Base-by-base conservation (phyloP, 2,113 vertebrate genomes). In the Cromileptes altivelis region DNA sequence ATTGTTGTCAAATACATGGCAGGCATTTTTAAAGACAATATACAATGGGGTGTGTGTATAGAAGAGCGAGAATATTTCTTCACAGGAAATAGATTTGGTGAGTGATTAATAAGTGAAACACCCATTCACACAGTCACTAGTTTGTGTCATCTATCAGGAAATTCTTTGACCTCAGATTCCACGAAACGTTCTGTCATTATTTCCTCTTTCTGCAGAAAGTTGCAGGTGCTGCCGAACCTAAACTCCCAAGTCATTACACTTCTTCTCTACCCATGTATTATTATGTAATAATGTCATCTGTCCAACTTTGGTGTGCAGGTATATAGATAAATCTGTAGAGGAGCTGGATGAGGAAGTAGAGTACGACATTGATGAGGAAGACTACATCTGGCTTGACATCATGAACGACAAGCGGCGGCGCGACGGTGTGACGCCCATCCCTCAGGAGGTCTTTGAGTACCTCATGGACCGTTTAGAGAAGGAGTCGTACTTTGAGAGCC, bases 381-480 rank as follows among this genome's bases (percentile, higher is more conserved):
- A 99, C 91, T 99, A 98, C 89, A 99, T 99, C 92, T 99, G 98
- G 98, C 95, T 99, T 64, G 98, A 99, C 91, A 99, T 99, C 91
- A 99, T 99, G 98, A 99, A 99, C 0, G 98, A 99, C 93, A 96
- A 97, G 53, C 95, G 98, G 76, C 97, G 97, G 91, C 96, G 96
- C 0, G 98, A 99, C 42, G 97, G 97, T 0, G 98, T 99, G 81
- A 97, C 97, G 6, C 96, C 96, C 45, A 98, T 99, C 80, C 98
- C 98, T 2, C 98, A 99, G 93, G 98, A 99, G 92, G 96, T 99
- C 79, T 99, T 99, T 63, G 98, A 99, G 90, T 99, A 99, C 84
- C 94, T 99, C 87, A 99, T 99, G 98, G 98, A 99, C 91, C 95
- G 98, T 1, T 93, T 99, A 15, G 98, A 99, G 91, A 99, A 99